Conservation (phyloP, 1,140 invertebrate genomes). For the Zaprionus tsacasi region DNA sequence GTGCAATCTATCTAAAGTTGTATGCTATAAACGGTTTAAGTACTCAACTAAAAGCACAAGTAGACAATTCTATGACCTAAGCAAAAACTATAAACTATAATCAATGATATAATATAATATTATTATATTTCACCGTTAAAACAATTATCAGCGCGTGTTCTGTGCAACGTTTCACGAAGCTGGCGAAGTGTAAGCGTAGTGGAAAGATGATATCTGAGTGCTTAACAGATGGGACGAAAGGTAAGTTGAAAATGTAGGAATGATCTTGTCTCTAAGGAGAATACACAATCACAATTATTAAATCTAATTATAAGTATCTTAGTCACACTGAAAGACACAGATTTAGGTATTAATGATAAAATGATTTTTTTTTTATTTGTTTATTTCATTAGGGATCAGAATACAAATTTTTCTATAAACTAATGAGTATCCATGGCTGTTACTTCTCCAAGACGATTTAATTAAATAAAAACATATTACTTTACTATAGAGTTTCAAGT, state of each 20-base stretch:
- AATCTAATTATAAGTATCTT: too few relatives aligned
- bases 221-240: slow-evolving; percentile 13
- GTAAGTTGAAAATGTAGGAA: slow-evolving; percentile 13
- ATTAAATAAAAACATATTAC: too few relatives aligned
- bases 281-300: not conserved
- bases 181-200: not conserved
- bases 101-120: not conserved
- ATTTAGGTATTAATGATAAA: too few relatives aligned
- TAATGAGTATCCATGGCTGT: too few relatives aligned
- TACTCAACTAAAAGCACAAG: slow-evolving; percentile 53
- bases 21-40: slow-evolving; percentile 5
- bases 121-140: not conserved
- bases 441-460: too few relatives aligned
- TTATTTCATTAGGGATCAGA: too few relatives aligned
- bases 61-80: slow-evolving; percentile 38
- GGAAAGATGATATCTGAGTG: slow-evolving; percentile 20
- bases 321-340: too few relatives aligned
- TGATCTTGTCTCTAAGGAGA: not conserved
- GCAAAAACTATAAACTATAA: not conserved
- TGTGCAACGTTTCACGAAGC: slow-evolving; percentile 12
- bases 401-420: too few relatives aligned
- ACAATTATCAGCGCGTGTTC: slow-evolving; percentile 17
- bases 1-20: slow-evolving; percentile 26
- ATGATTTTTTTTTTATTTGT: too few relatives aligned
- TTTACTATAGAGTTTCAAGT: too few relatives aligned